phyloP scores from a whole-genome alignment of 2,113 vertebrate species.

The Microcebus murinus region DNA sequence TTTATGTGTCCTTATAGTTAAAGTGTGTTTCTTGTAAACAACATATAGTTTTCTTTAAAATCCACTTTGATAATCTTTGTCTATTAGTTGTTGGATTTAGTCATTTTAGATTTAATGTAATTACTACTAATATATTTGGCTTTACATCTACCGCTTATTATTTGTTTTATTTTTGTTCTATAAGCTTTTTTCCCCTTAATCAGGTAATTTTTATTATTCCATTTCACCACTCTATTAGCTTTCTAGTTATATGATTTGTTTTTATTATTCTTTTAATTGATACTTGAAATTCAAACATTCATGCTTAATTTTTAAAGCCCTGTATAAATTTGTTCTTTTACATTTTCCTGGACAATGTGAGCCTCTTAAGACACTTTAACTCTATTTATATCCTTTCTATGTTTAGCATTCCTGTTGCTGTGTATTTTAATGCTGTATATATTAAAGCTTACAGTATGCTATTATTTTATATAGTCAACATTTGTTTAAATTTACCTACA shows the following conservation, averaged over 20 bases:
- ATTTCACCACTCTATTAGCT: neutral
- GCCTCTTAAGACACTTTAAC: neutral
- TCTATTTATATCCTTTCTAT: neutral
- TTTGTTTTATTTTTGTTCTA: neutral
- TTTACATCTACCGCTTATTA: neutral
- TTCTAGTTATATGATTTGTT: neutral
- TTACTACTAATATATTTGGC: neutral
- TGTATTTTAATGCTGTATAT: neutral
- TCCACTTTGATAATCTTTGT: neutral
- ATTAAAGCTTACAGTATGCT: neutral
- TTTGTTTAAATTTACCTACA: neutral
- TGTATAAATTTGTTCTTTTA: neutral
- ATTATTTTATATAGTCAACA: neutral
- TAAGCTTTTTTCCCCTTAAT: neutral
- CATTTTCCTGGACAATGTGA: neutral
- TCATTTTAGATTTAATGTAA: slow-evolving; percentile 32
- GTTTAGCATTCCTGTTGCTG: neutral
- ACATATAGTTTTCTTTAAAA: neutral
- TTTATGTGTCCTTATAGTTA: neutral
- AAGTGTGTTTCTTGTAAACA: neutral
- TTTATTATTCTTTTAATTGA: neutral
- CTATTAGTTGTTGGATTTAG: neutral
- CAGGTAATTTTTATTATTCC: neutral
- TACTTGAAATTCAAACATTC: neutral
- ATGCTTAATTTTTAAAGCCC: neutral